These are phyloP conservation scores for Bubalus kerabau DNA, from an alignment of 2,113 vertebrate species.

Conservation along the genomic window DNA sequence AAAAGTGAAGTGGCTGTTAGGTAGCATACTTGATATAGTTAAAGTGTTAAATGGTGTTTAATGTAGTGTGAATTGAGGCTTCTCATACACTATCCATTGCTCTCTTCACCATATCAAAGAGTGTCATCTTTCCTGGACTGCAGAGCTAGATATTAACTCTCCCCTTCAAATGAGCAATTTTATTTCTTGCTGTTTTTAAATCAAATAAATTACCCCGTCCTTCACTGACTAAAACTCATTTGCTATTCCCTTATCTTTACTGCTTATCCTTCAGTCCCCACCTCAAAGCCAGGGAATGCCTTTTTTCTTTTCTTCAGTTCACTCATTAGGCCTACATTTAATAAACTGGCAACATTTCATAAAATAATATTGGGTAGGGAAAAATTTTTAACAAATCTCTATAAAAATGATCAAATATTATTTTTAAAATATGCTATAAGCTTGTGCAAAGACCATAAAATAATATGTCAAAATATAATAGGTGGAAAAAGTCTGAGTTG, in stretches of 20 bases:
- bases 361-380: background rate
- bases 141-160: background rate
- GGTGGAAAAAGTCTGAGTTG: background rate
- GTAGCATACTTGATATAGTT: background rate
- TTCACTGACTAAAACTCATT: background rate
- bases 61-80: background rate
- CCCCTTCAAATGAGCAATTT: background rate
- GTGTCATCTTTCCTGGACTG: background rate
- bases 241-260: background rate
- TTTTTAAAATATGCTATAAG: background rate
- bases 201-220: background rate
- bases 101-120: background rate
- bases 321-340: background rate
- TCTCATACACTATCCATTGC: rapidly evolving
- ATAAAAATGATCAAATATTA: background rate
- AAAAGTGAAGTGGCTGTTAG: background rate
- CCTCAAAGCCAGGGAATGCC: background rate
- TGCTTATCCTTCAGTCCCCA: background rate
- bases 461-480: background rate
- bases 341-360: background rate
- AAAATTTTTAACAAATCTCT: background rate
- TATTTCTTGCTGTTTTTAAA: background rate
- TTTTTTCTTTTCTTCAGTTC: background rate
- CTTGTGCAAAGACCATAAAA: background rate
- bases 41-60: background rate